Conservation (phyloP, 2,888 invertebrate species). For the Papilio elwesi region DNA sequence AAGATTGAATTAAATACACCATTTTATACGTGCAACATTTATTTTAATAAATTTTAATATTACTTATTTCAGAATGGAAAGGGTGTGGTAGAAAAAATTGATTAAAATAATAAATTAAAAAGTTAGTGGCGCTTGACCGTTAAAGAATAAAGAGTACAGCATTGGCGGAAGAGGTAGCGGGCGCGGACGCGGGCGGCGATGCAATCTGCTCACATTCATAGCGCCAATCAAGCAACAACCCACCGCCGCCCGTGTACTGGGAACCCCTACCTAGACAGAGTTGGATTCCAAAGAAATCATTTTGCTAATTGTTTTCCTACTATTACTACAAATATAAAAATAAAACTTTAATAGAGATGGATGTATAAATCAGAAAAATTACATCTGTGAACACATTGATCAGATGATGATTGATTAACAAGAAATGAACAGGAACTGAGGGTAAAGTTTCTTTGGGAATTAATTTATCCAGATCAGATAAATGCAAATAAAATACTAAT, state of each 20-base stretch:
- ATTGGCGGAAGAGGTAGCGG: conserved; percentile 52
- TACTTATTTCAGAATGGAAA: background rate
- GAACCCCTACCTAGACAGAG: conserved; percentile 66
- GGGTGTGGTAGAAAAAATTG: background rate
- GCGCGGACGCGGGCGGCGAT: conserved; percentile 55
- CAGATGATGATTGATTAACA: no score
- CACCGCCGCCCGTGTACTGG: conserved; percentile 69
- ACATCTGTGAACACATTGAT: no score
- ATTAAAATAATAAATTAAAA: conserved; percentile 17
- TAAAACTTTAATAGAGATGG: no score
- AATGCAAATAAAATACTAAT: no score
- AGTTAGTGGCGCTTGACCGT: conserved; percentile 19
- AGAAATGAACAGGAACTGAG: no score
- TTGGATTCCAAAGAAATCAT: conserved; percentile 50
- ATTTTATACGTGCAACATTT: conserved; percentile 31
- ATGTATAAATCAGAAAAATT: no score
- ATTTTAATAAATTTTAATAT: background rate
- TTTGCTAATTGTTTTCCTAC: conserved; percentile 4
- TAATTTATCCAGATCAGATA: no score
- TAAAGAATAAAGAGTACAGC: conserved; percentile 41
- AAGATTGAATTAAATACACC: conserved; percentile 38
- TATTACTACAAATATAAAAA: background rate
- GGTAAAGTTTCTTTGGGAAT: no score
- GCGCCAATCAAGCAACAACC: conserved; percentile 81
- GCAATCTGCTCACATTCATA: conserved; percentile 83